These are phyloP conservation scores for Scaptomyza montana DNA, from an alignment of 1,140 invertebrate genomes.

Conservation along the genomic window DNA sequence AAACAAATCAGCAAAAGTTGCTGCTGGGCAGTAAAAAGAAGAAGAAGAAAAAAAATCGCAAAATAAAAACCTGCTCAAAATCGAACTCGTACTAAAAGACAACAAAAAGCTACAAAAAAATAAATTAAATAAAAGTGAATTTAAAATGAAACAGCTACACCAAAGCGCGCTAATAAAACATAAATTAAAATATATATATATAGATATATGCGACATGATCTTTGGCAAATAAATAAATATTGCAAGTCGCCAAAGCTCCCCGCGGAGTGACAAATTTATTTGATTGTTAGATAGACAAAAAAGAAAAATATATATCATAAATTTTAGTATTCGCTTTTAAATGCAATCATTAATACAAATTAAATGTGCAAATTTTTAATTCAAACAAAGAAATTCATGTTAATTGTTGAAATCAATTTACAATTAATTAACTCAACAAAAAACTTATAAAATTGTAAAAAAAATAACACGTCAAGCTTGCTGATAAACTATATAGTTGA, in stretches of 20 bases:
- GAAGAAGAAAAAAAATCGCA: conserved; percentile 23
- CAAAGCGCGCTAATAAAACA: conserved; percentile 28
- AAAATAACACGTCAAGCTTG: neutral
- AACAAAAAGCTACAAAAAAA: too few relatives aligned
- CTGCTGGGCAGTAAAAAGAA: conserved; percentile 36
- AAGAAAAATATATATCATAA: conserved; percentile 14
- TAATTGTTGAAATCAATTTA: too few relatives aligned
- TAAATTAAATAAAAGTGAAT: conserved; percentile 38
- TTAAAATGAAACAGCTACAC: conserved; percentile 52
- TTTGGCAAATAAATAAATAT: conserved; percentile 49
- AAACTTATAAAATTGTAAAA: neutral
- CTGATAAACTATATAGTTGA: neutral
- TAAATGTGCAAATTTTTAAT: conserved; percentile 41
- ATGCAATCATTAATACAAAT: conserved; percentile 41
- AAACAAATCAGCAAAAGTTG: conserved; percentile 30
- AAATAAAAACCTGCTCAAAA: conserved; percentile 43
- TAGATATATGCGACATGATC: conserved; percentile 15
- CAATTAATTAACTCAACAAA: too few relatives aligned
- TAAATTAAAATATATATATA: conserved; percentile 31
- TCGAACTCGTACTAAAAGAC: conserved; percentile 57
- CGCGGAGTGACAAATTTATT: conserved; percentile 9
- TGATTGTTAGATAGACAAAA: conserved; percentile 2
- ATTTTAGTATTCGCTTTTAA: conserved; percentile 20
- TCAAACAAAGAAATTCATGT: conserved; percentile 24
- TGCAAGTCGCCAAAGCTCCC: conserved; percentile 20